Conservation (phyloP, 2,888 invertebrate genomes). For the Dasysyrphus tricinctus region DNA sequence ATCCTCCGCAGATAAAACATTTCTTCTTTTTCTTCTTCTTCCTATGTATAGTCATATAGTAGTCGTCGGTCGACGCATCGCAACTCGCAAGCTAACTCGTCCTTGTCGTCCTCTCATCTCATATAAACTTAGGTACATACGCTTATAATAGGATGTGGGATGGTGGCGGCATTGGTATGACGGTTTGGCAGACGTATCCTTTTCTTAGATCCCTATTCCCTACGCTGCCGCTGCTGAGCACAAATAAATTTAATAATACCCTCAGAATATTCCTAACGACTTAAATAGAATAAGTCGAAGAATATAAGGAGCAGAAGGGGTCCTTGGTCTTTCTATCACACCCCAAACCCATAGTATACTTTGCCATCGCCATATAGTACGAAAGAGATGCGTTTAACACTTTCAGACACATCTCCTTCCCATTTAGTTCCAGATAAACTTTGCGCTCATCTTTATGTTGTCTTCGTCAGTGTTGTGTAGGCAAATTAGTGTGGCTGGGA, state of each 20-base stretch:
- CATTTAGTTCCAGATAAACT: constrained; percentile 65
- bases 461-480: constrained; percentile 49
- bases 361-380: neutral
- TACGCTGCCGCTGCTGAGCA: neutral
- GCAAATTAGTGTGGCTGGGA: constrained; percentile 23
- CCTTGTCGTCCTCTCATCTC: constrained; percentile 8
- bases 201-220: constrained; percentile 28
- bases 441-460: constrained; percentile 62
- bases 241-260: constrained; percentile 69
- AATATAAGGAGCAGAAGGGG: constrained; percentile 26
- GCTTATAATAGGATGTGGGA: constrained; percentile 5
- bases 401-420: constrained; percentile 53
- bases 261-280: constrained; percentile 58
- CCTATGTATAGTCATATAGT: constrained; percentile 11
- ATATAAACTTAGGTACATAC: constrained; percentile 41
- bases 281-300: constrained; percentile 37
- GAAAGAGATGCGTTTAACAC: constrained; percentile 55
- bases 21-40: constrained; percentile 19
- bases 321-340: constrained; percentile 17
- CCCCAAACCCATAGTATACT: neutral
- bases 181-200: constrained; percentile 39
- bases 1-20: constrained; percentile 59
- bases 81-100: constrained; percentile 14
- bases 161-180: neutral
- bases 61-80: constrained; percentile 15